Base-by-base conservation (phyloP, 2,113 vertebrate genomes). In the Cricetomys ansorgei region DNA sequence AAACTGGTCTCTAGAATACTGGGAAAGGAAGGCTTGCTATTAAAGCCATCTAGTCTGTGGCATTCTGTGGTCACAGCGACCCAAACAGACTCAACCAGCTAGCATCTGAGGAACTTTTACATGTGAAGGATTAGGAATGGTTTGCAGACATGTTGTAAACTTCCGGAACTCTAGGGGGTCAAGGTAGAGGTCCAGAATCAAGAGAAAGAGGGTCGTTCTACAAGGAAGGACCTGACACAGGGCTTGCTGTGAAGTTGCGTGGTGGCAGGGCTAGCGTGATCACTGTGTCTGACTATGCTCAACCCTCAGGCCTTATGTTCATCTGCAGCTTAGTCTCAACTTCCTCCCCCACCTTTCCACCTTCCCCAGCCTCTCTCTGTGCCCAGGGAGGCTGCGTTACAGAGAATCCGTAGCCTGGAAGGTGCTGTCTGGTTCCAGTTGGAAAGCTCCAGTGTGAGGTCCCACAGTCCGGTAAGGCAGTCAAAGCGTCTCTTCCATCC, bases 211-310 rank as follows among this genome's bases (percentile, higher is more conserved):
- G 62, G 3, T 15, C 3, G 8, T 59, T 7, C n/a, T 11, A 27
- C 73, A 2, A 70, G 43, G 40, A 75, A 67, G n/a, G 59, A 0
- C 29, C 25, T 3, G 1, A 27, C 16, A 6, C 4, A 27, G 59
- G 16, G 50, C 45, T 37, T 3, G 5, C 50, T 29, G 0, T 7
- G 7, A 45, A 17, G 43, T 1, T 0, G 0, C 13, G 0, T 0
- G 8, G 29, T 11, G n/a, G n/a, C n/a, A n/a, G n/a, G n/a, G n/a
- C n/a, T n/a, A n/a, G n/a, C 40, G n/a, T 37, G 48, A 45, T 15
- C 16, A 17, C 55, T 43, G 40, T 2, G 2, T 23, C 89, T 43
- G 25, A 43, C 31, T 16, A 13, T 8, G 29, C 7, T 48, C 57
- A 50, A 77, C 55, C 6, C 13, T 40, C 48, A 57, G 69, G 43